Evolutionary conservation across 2,113 vertebrate species (phyloP), one percentile per base, ranked within the genome.

Genomic region (Paedocypris sp.): DNA sequence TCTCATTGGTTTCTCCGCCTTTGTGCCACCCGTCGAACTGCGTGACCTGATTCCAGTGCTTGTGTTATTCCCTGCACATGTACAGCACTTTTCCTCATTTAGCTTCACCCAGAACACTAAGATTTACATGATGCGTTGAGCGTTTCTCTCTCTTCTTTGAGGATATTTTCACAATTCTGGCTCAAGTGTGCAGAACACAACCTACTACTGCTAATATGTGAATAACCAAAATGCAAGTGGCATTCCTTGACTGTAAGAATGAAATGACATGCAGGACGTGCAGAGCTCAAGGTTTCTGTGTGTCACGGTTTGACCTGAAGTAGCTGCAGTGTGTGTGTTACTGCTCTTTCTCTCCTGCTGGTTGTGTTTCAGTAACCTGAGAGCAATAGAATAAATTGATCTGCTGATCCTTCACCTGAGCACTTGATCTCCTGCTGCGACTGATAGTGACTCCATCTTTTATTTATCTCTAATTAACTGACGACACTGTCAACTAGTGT

Each of bases 401-500:
- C 66, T 66, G 70, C 74, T 42, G 71, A 63, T 79, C 76, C 33
- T 67, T 56, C 62, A 49, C 52, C 69, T 5, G 33, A 79, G 75
- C 77, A 86, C 77, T 73, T 74, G 81, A 89, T 80, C 78, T 78
- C 72, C 53, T 67, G 63, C 18, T 73, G 81, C 73, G 75, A 79
- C 77, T 73, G 83, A 86, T 80, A 84, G 78, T 68, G 52, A 11
- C 32, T 56, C 33, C 82, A 81, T 84, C 67, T 83, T 84, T 88
- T 87, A 90, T 89, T 87, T 66, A 85, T 83, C 78, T 75, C 80
- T 78, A 85, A 87, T 83, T 81, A 88, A 81, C 70, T 82, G 67
- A n/a, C n/a, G n/a, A n/a, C n/a, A n/a, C n/a, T n/a, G n/a, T n/a
- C n/a, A n/a, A n/a, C n/a, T n/a, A n/a, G n/a, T n/a, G n/a, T n/a